These are phyloP conservation scores for Macroglossus sobrinus DNA, from an alignment of 2,113 vertebrate genomes.

Conservation along the genomic window DNA sequence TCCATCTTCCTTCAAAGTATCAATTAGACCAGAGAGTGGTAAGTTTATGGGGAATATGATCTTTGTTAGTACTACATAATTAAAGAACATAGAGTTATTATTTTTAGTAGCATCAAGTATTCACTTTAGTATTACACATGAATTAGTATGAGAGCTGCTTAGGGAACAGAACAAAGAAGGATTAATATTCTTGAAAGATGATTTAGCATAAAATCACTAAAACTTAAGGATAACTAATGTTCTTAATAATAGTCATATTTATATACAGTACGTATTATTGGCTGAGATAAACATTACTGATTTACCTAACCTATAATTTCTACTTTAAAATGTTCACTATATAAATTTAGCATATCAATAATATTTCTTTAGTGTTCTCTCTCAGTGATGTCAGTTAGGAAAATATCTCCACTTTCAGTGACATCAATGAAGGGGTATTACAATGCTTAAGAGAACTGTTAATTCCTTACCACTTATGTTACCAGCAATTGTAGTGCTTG, in stretches of 20 bases:
- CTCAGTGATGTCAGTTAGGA: constrained; percentile 20
- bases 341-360: constrained; percentile 11
- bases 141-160: neutral
- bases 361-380: constrained; percentile 16
- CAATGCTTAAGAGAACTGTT: constrained; percentile 23
- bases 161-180: neutral
- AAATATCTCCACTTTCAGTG: constrained; percentile 22
- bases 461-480: constrained; percentile 24
- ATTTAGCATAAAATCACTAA: neutral
- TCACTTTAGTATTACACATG: neutral
- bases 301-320: neutral
- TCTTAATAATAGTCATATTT: neutral
- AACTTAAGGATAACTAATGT: neutral
- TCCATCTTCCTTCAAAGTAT: neutral
- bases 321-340: constrained; percentile 35
- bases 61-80: neutral
- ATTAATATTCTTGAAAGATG: neutral
- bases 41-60: neutral
- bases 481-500: neutral
- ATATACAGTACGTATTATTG: neutral
- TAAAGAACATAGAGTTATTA: neutral
- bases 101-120: neutral
- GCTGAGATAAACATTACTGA: neutral
- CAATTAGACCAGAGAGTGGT: neutral
- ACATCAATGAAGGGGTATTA: constrained; percentile 3